These are phyloP conservation scores for Drosophila crucigera DNA, from an alignment of 2,888 invertebrate genomes.

Conservation along the genomic window DNA sequence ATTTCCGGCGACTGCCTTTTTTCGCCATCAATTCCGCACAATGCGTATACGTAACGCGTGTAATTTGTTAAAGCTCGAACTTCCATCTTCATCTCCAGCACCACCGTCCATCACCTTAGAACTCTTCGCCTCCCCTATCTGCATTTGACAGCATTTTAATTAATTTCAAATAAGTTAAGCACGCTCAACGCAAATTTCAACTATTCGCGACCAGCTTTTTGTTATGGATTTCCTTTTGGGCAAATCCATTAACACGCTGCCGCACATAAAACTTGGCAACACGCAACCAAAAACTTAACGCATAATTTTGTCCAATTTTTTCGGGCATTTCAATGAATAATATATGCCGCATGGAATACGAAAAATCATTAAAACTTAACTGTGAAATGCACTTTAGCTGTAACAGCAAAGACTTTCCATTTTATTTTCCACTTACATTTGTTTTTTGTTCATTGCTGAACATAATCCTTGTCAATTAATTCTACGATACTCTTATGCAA, in stretches of 20 bases:
- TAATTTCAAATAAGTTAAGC: slow-evolving; percentile 58
- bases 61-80: slow-evolving; percentile 56
- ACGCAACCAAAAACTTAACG: slow-evolving; percentile 25
- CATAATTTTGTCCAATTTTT: slow-evolving; percentile 8
- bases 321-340: not conserved
- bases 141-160: slow-evolving; percentile 74
- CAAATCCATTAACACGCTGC: slow-evolving; percentile 58
- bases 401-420: not conserved
- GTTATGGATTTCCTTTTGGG: slow-evolving; percentile 40
- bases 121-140: slow-evolving; percentile 28
- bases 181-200: slow-evolving; percentile 36
- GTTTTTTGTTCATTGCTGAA: not conserved
- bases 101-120: slow-evolving; percentile 10
- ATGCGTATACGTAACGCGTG: slow-evolving; percentile 61
- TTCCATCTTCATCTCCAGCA: slow-evolving; percentile 9
- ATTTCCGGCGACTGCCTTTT: slow-evolving; percentile 67
- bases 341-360: not conserved
- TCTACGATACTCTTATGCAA: not conserved
- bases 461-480: not conserved
- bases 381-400: not conserved
- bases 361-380: not conserved
- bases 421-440: not conserved
- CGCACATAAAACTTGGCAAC: slow-evolving; percentile 8
- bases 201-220: slow-evolving; percentile 41
- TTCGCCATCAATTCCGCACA: slow-evolving; percentile 29